Evolutionary conservation across 2,797 vertebrate genomes (phyloP).

Genomic region (Argya squamiceps): DNA sequence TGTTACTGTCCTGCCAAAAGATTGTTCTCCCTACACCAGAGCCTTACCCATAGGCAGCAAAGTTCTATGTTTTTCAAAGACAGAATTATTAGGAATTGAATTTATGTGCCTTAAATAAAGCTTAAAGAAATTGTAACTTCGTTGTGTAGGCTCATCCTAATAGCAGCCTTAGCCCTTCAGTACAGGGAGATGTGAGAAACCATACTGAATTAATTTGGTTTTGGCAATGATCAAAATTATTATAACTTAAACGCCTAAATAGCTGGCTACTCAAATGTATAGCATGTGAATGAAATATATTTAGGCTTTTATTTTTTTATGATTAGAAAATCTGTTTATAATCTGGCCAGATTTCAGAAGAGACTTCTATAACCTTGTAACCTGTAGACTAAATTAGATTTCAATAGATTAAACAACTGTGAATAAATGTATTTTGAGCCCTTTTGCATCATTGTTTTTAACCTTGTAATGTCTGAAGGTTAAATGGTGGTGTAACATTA

Average conservation of each 20-base stretch:
- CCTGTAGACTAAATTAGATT: slow-evolving; percentile 14
- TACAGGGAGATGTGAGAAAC: not conserved
- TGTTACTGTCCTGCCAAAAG: not conserved
- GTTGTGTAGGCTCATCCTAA: not conserved
- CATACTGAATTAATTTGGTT: slow-evolving; percentile 22
- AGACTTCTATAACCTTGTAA: slow-evolving; percentile 1
- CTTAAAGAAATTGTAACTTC: not conserved
- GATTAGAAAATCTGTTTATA: slow-evolving; percentile 27
- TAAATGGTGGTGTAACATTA: not conserved
- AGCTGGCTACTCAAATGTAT: not conserved
- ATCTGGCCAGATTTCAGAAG: slow-evolving; percentile 4
- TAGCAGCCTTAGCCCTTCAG: not conserved
- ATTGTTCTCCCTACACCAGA: not conserved
- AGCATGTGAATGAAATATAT: not conserved
- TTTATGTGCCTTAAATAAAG: not conserved
- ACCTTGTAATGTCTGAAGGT: not conserved
- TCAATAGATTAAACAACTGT: not conserved
- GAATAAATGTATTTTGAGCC: slow-evolving; percentile 1
- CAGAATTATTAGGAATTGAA: not conserved
- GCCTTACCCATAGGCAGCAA: not conserved
- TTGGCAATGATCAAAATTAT: not conserved
- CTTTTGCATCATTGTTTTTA: slow-evolving; percentile 5
- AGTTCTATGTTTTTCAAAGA: not conserved
- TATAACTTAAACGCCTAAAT: not conserved
- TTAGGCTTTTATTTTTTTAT: not conserved